phyloP scores from a whole-genome alignment of 1,140 invertebrate species.

The Eupeodes corollae region DNA sequence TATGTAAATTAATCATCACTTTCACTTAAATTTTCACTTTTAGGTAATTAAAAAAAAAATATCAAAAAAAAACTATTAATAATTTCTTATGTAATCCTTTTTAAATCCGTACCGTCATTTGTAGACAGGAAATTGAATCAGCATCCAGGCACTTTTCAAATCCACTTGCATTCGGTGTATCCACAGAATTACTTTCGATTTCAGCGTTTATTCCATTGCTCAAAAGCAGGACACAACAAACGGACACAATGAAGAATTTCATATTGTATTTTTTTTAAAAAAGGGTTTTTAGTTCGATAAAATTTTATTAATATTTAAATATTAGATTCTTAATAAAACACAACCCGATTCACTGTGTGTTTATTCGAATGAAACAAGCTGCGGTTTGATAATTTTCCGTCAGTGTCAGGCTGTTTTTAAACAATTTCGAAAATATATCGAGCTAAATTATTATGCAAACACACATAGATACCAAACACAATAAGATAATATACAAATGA shows the following conservation, averaged over 20 bases:
- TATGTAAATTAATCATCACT: too few relatives aligned
- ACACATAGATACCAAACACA: too few relatives aligned
- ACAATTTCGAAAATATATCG: slow-evolving; percentile 33
- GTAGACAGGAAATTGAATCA: slow-evolving; percentile 55
- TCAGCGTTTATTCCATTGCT: slow-evolving; percentile 31
- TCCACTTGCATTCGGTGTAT: slow-evolving; percentile 17
- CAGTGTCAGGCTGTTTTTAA: slow-evolving; percentile 38
- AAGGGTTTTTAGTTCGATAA: slow-evolving; percentile 2
- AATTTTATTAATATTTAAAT: not conserved
- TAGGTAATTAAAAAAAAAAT: slow-evolving; percentile 1
- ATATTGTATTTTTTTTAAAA: slow-evolving; percentile 14
- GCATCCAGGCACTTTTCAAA: slow-evolving; percentile 45
- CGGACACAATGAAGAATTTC: slow-evolving; percentile 31
- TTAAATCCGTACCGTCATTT: slow-evolving; percentile 44
- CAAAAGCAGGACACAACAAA: slow-evolving; percentile 34
- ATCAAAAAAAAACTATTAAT: not conserved
- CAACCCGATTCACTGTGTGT: slow-evolving; percentile 36
- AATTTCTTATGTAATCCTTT: too few relatives aligned
- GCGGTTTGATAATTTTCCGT: slow-evolving; percentile 38
- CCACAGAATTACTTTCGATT: slow-evolving; percentile 18
- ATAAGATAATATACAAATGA: too few relatives aligned
- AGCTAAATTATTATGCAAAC: too few relatives aligned
- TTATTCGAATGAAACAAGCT: slow-evolving; percentile 39
- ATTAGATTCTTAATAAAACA: slow-evolving; percentile 14
- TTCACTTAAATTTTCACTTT: slow-evolving; percentile 14